A percentile compares a stretch with the other conserved stretches of the same genome.
Conservation (phyloP, 1,140 invertebrate genomes). For the Vollenhovia emeryi region DNA sequence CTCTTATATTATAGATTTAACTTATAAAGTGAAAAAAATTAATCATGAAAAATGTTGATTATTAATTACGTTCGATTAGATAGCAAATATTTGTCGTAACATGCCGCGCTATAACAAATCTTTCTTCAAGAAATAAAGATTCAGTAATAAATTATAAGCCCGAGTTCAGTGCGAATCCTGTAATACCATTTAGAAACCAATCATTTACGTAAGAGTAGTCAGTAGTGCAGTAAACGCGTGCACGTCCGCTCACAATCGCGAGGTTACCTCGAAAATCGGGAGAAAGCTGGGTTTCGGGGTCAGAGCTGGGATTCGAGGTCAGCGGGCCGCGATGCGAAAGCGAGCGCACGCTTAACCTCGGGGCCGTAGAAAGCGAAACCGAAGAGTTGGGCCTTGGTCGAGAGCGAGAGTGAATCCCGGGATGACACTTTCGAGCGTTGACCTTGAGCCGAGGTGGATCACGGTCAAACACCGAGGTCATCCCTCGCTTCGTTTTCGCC, state of each 20-base stretch:
- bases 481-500: slow-evolving; percentile 16
- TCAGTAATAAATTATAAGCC: neutral
- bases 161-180: neutral
- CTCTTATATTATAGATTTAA: neutral
- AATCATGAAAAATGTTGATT: neutral
- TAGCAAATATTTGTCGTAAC: neutral
- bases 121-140: neutral
- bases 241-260: neutral
- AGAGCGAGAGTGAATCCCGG: slow-evolving; percentile 62
- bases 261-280: slow-evolving; percentile 25
- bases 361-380: slow-evolving; percentile 61
- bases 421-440: slow-evolving; percentile 32
- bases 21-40: neutral
- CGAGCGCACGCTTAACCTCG: slow-evolving; percentile 38
- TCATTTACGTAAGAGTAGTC: slow-evolving; percentile 2
- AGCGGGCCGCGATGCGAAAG: slow-evolving; percentile 52
- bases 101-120: neutral
- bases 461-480: slow-evolving; percentile 9
- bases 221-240: neutral
- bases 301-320: slow-evolving; percentile 54
- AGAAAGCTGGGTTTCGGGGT: slow-evolving; percentile 62
- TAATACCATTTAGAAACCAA: neutral
- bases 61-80: too few species aligned
- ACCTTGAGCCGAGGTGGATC: slow-evolving; percentile 12
- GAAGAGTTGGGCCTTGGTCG: slow-evolving; percentile 53